These are phyloP conservation scores for Cheilosia vulpina DNA, from an alignment of 2,888 invertebrate species.

Conservation along the genomic window DNA sequence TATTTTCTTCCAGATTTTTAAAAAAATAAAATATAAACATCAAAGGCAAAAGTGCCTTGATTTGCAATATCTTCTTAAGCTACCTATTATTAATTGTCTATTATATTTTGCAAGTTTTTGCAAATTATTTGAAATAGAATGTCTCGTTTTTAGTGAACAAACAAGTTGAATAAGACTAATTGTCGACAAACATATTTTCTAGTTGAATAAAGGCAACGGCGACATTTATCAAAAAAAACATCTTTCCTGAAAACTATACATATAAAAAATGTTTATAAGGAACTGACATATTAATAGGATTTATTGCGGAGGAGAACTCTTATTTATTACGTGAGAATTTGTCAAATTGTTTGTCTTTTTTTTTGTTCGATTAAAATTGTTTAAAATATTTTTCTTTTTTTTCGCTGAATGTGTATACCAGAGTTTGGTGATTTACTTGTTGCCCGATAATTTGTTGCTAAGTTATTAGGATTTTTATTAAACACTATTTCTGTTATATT, in stretches of 20 bases:
- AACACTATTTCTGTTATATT: no score
- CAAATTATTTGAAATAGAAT: background rate
- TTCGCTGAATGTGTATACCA: background rate
- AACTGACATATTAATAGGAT: conserved; percentile 17
- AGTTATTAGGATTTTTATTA: no score
- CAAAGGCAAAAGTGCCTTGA: background rate
- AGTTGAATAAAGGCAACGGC: background rate
- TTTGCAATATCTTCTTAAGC: background rate
- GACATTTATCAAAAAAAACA: conserved; percentile 2
- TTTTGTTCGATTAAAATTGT: background rate
- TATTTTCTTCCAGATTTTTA: background rate
- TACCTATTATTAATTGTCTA: no score
- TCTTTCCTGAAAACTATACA: conserved; percentile 2
- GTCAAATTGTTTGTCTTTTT: conserved; percentile 1
- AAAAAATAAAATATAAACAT: background rate
- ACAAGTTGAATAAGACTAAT: background rate
- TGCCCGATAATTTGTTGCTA: background rate
- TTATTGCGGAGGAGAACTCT: conserved; percentile 6
- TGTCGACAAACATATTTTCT: background rate
- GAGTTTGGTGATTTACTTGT: background rate
- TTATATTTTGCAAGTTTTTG: background rate
- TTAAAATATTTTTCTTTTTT: background rate
- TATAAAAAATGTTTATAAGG: conserved; percentile 9
- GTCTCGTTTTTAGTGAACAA: background rate
- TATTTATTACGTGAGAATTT: conserved; percentile 8